Evolutionary conservation across 2,113 vertebrate genomes (phyloP), one percentile per base, ranked within the genome.

Genomic region (Dromiciops gliroides): DNA sequence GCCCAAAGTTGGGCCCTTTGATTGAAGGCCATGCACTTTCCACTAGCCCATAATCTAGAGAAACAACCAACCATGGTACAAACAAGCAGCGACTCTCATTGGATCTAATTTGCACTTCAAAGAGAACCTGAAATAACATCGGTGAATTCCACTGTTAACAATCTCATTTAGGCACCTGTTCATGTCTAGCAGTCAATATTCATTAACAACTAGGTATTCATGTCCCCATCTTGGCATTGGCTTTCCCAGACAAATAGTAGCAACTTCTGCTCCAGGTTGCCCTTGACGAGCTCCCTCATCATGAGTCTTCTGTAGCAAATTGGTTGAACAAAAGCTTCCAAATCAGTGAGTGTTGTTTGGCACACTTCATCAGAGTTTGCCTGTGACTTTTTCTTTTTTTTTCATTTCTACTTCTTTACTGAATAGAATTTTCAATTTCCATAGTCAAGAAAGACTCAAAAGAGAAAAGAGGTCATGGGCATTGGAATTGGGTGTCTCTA

Each of bases 181-280:
- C 51, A 94, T 67, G 94, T 93, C 52, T 92, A 95, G 94, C 89
- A 51, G 67, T 92, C 90, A 95, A 50, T 96, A 89, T 90, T 95
- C 93, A 94, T 83, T 97, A 92, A 94, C 28, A 93, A 94, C 60
- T 95, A 90, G 89, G 51, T 94, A 89, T 97, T 97, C 67, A 19
- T 83, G 16, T 83, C 95, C 56, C 90, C 89, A 94, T 93, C 51
- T 50, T 47, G 50, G 92, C 98, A 83, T 97, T 97, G 97, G 98
- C 96, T 94, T 97, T 98, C 95, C 97, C 97, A 97, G 98, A 98
- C 98, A 99, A 98, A 98, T 98, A 98, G 98, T 98, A 98, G 98
- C 98, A 98, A 98, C 98, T n/a, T 90, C 95, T 97, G 94, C 98
- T 97, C 95, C 96, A 96, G 90, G 94, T 96, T 98, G 97, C 98